Base-by-base conservation (phyloP, 1,140 invertebrate species). In the Aphidius gifuensis region DNA sequence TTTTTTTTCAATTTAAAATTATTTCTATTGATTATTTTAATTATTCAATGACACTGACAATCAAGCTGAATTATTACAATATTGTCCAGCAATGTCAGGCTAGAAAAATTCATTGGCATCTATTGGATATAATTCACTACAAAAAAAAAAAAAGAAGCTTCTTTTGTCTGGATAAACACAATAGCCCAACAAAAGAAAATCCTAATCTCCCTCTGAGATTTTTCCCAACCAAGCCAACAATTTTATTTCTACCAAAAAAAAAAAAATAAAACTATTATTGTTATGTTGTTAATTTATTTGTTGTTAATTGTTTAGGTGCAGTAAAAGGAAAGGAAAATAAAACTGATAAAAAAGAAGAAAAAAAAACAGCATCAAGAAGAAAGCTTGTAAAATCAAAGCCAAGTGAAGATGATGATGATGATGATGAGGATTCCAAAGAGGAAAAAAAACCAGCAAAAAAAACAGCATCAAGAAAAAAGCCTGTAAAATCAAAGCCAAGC, bases 381-480 rank as follows among this genome's bases (percentile, higher is more conserved):
- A 53, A 55, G 32, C 62, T 50, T 42, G 47, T 56, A 47, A 60
- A 60, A 47, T 50, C 48, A 45, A 56, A 42, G 49, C 46, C 9
- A 7, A 11, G 16, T 5, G 40, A 11, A 32, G 45, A n/a, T 6
- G 7, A 16, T 8, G 60, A 68, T 0, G 45, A 60, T 5, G 55
- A 69, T 16, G 57, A 72, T 45, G 47, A 71, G 9, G 44, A 8
- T 16, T 16, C 16, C 16, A 61, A 65, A n/a, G 56, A 40, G 9
- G 40, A 43, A 9, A 40, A 50, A 16, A n/a, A 23, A 40, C 61
- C 64, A 16, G 55, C 59, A 16, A 16, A 16, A 16, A 16, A 16
- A 16, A 16, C 16, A 16, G 16, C 16, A 2, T 61, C 47, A 43
- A 49, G 64, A 42, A 65, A 65, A 42, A 53, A 55, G 32, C 62